Evolutionary conservation across 2,113 vertebrate genomes (phyloP).

Genomic region (Electrona antarctica): DNA sequence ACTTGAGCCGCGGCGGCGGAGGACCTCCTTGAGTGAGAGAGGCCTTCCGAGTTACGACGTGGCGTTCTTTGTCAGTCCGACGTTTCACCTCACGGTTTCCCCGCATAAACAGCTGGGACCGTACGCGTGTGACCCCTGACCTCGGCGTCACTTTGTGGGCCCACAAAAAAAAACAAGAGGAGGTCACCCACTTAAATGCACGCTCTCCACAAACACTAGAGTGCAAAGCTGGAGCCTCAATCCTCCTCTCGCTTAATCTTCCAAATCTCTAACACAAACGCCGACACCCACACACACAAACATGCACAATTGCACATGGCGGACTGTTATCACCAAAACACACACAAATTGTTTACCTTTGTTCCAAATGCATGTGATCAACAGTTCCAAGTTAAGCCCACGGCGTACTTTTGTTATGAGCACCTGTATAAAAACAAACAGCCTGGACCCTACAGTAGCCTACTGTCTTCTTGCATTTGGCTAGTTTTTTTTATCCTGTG

Average conservation of each 20-base stretch:
- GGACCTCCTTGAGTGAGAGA: constrained; percentile 52
- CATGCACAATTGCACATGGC: too few relatives aligned
- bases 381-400: constrained; percentile 5
- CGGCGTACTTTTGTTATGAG: constrained; percentile 22
- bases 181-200: too few relatives aligned
- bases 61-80: constrained; percentile 45
- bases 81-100: constrained; percentile 58
- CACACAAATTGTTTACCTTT: constrained; percentile 25
- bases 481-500: constrained; percentile 12
- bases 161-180: too few relatives aligned
- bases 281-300: constrained; percentile 12
- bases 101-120: constrained; percentile 27
- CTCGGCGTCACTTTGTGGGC: too few relatives aligned
- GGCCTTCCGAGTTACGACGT: constrained; percentile 31
- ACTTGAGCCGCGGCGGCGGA: too few relatives aligned
- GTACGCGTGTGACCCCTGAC: constrained; percentile 21
- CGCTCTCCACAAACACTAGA: too few relatives aligned
- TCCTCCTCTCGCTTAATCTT: too few relatives aligned
- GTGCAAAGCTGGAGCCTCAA: too few relatives aligned
- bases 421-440: constrained; percentile 11
- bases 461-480: constrained; percentile 10
- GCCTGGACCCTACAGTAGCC: constrained; percentile 1
- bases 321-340: constrained; percentile 54
- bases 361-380: constrained; percentile 31
- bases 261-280: neutral